Conservation (phyloP, 1,140 invertebrate genomes). For the Drosophila saltans region DNA sequence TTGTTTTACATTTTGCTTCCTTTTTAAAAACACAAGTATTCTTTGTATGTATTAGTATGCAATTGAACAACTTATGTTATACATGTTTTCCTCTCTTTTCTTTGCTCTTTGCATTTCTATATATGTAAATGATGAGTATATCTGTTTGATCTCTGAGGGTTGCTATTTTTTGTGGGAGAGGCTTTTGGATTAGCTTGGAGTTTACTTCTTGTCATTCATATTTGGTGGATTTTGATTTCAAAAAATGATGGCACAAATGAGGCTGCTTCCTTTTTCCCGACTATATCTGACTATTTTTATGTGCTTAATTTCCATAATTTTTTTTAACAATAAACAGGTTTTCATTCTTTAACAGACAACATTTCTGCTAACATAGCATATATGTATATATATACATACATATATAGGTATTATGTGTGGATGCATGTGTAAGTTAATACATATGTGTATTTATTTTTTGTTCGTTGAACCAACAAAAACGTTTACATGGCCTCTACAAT, state of each 20-base stretch:
- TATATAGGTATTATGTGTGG: constrained; percentile 42
- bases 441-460: constrained; percentile 57
- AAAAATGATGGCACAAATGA: constrained; percentile 52
- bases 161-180: constrained; percentile 25
- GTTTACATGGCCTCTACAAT: constrained; percentile 54
- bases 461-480: constrained; percentile 79
- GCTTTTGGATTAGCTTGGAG: constrained; percentile 24
- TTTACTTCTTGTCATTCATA: constrained; percentile 28
- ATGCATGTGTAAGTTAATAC: constrained; percentile 37
- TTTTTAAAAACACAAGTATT: constrained; percentile 45
- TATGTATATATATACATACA: constrained; percentile 45
- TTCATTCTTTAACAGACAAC: constrained; percentile 51
- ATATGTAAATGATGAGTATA: constrained; percentile 41
- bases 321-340: constrained; percentile 3
- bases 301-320: constrained; percentile 26
- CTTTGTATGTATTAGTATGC: constrained; percentile 48
- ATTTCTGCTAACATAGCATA: constrained; percentile 62
- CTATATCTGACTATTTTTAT: constrained; percentile 40
- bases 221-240: constrained; percentile 48
- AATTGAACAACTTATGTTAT: constrained; percentile 27
- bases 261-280: constrained; percentile 28
- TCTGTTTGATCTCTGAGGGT: constrained; percentile 44
- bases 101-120: background rate
- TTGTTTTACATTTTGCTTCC: constrained; percentile 1
- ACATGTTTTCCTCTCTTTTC: constrained; percentile 14